A percentile compares a stretch with the other conserved stretches of the same genome.
Conservation (phyloP, 2,888 invertebrate genomes). For the Melipona bicolor region DNA sequence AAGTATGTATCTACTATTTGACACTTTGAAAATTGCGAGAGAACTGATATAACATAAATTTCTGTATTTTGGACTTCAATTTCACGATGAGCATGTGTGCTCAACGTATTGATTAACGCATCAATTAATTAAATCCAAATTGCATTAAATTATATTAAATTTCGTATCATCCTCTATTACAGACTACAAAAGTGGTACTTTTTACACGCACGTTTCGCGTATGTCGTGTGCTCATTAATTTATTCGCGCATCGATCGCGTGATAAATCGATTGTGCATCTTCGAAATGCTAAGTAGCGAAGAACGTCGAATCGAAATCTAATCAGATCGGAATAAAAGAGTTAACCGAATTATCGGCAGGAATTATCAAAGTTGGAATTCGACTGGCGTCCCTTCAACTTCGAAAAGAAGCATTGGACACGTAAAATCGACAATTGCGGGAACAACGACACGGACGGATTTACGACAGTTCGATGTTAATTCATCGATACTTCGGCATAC, state of each 20-base stretch:
- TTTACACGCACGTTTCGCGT: no score
- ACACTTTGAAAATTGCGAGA: no score
- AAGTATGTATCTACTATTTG: no score
- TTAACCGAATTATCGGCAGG: background rate
- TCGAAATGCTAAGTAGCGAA: background rate
- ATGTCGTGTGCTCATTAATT: background rate
- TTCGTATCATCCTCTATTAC: background rate
- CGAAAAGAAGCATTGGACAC: constrained; percentile 10
- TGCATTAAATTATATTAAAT: background rate
- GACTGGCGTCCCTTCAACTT: constrained; percentile 9
- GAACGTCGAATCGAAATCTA: background rate
- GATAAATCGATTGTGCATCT: background rate
- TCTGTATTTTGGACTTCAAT: no score
- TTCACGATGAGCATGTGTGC: no score
- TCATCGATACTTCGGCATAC: constrained; percentile 42
- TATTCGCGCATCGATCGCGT: background rate
- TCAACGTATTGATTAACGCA: no score
- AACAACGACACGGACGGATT: constrained; percentile 30
- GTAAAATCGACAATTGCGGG: constrained; percentile 22
- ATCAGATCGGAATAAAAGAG: background rate
- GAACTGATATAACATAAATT: no score
- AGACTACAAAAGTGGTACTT: no score
- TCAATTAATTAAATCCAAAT: no score
- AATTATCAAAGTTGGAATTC: background rate
- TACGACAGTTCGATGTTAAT: constrained; percentile 48